phyloP scores from a whole-genome alignment of 2,113 vertebrate species.

The Nycticebus coucang region DNA sequence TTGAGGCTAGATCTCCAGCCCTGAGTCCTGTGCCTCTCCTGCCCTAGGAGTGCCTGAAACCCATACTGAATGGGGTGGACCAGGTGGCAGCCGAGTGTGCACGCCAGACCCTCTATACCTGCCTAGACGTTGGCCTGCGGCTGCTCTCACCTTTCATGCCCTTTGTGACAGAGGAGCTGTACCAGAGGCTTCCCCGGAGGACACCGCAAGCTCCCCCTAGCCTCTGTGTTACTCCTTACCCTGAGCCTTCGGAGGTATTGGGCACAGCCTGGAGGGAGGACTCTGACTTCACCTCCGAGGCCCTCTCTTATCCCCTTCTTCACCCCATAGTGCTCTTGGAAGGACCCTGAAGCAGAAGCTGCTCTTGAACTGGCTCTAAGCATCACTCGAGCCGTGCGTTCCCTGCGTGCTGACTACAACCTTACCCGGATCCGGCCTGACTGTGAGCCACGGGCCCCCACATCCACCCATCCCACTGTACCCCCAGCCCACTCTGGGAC shows the following conservation, averaged over 20 bases:
- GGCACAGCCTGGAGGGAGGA: rapidly evolving
- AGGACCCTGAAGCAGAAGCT: slow-evolving; percentile 87
- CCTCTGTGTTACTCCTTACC: slow-evolving; percentile 89
- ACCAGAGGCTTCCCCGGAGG: slow-evolving; percentile 90
- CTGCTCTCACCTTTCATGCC: slow-evolving; percentile 94
- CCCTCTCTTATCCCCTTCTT: background rate
- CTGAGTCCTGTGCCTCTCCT: background rate
- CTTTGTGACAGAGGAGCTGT: slow-evolving; percentile 93
- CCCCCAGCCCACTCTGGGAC: background rate
- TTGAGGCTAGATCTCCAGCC: background rate
- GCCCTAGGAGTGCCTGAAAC: slow-evolving; percentile 92
- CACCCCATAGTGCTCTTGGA: slow-evolving; percentile 89
- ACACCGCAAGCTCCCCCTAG: slow-evolving; percentile 84
- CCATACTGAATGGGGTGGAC: slow-evolving; percentile 84
- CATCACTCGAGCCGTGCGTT: slow-evolving; percentile 90
- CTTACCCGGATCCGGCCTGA: slow-evolving; percentile 92
- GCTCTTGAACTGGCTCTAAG: slow-evolving; percentile 90
- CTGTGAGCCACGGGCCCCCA: slow-evolving; percentile 85
- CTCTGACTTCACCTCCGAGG: rapidly evolving
- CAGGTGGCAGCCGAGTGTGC: slow-evolving; percentile 81
- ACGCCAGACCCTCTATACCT: slow-evolving; percentile 92
- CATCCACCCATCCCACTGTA: rapidly evolving
- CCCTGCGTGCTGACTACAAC: slow-evolving; percentile 93
- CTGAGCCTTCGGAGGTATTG: slow-evolving; percentile 87
- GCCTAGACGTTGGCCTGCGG: slow-evolving; percentile 90